These are phyloP conservation scores for Blomia tropicalis DNA, from an alignment of 2,888 invertebrate genomes.

Conservation along the genomic window DNA sequence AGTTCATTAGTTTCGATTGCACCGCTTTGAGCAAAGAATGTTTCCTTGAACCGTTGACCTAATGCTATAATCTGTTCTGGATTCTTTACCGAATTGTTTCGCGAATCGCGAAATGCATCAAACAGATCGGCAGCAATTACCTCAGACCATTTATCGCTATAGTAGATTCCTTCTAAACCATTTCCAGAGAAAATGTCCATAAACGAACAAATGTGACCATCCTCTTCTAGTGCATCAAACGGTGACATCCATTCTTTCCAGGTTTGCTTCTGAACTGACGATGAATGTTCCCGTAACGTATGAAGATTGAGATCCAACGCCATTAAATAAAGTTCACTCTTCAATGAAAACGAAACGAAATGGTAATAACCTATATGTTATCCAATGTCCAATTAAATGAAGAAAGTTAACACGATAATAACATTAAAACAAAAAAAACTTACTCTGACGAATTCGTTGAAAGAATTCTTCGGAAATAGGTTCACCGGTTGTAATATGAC, in stretches of 20 bases:
- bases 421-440: background rate
- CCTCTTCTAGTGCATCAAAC: slow-evolving; percentile 56
- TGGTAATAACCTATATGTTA: slow-evolving; percentile 45
- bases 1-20: slow-evolving; percentile 63
- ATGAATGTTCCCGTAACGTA: slow-evolving; percentile 57
- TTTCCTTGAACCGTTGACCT: slow-evolving; percentile 29
- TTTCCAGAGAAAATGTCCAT: slow-evolving; percentile 57
- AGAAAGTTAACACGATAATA: background rate
- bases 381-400: slow-evolving; percentile 25
- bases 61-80: slow-evolving; percentile 32
- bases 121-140: slow-evolving; percentile 73
- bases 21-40: slow-evolving; percentile 62
- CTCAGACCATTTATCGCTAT: slow-evolving; percentile 60
- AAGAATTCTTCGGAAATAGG: slow-evolving; percentile 50
- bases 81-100: slow-evolving; percentile 32
- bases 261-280: slow-evolving; percentile 53
- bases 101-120: slow-evolving; percentile 53
- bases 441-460: slow-evolving; percentile 44
- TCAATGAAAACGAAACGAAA: slow-evolving; percentile 61
- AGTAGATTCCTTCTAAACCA: slow-evolving; percentile 70
- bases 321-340: slow-evolving; percentile 61
- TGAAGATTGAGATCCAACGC: slow-evolving; percentile 52
- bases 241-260: slow-evolving; percentile 61
- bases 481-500: slow-evolving; percentile 57
- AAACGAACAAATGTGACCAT: slow-evolving; percentile 71